A percentile compares a stretch with the other conserved stretches of the same genome.
Evolutionary conservation across 2,888 invertebrate species (phyloP).

Genomic region (Lasioglossum marginatum): DNA sequence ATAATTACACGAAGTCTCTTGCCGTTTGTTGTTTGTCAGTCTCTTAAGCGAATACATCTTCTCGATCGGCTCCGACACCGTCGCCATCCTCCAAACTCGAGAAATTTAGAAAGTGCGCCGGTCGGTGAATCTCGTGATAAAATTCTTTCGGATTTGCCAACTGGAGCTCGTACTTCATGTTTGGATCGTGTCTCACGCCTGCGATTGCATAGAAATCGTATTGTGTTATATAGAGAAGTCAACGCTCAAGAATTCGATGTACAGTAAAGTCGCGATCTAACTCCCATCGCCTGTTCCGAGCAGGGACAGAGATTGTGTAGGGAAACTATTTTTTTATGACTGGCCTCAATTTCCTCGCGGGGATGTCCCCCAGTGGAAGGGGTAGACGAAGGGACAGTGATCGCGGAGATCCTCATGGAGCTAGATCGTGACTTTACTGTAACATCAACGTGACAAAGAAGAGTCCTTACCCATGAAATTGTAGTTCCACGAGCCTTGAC

Average conservation of each 20-base stretch:
- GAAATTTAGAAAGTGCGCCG: conserved; percentile 99
- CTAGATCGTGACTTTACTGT: too few relatives aligned
- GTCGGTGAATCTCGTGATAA: conserved; percentile 99
- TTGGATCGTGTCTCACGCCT: conserved; percentile 98
- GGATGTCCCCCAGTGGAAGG: too few relatives aligned
- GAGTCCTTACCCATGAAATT: conserved; percentile 97
- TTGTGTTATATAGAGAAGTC: not conserved
- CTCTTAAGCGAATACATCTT: conserved; percentile 92
- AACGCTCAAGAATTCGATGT: not conserved
- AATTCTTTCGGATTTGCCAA: conserved; percentile 99
- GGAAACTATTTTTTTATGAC: too few relatives aligned
- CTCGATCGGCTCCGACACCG: conserved; percentile 95
- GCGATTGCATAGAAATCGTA: conserved; percentile 38
- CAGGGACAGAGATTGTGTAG: too few relatives aligned
- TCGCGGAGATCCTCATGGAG: too few relatives aligned
- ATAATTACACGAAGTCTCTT: not conserved
- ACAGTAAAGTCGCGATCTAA: too few relatives aligned
- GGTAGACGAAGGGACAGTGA: too few relatives aligned
- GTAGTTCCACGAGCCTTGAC: conserved; percentile 99
- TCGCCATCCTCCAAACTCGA: conserved; percentile 97
- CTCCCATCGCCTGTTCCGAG: too few relatives aligned
- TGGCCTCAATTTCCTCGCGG: too few relatives aligned
- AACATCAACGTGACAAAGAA: not conserved
- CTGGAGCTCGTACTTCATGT: conserved; percentile 99
- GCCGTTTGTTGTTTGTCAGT: too few relatives aligned